Conservation (phyloP, 2,888 invertebrate species). For the Pachymerium ferrugineum region DNA sequence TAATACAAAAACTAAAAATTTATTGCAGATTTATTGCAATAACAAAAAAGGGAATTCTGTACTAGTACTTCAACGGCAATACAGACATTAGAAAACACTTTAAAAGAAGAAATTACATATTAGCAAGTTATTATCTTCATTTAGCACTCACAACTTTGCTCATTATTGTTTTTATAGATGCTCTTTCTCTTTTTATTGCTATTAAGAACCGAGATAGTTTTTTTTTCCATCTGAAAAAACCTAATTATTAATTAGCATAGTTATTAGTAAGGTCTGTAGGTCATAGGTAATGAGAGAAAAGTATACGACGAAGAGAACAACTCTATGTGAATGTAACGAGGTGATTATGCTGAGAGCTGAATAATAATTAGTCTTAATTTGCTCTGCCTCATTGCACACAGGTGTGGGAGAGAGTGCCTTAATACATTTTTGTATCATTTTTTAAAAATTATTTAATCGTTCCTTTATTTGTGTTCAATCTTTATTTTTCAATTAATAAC, state of each 20-base stretch:
- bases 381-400: slow-evolving; percentile 5
- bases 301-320: not conserved
- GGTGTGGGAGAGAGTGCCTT: not conserved
- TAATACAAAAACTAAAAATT: too few relatives aligned
- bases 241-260: slow-evolving; percentile 20
- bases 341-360: slow-evolving; percentile 19
- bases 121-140: too few relatives aligned
- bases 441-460: not conserved
- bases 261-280: slow-evolving; percentile 5
- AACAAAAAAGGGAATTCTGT: too few relatives aligned
- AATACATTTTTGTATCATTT: not conserved
- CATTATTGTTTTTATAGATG: not conserved
- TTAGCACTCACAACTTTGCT: too few relatives aligned
- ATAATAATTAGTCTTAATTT: slow-evolving; percentile 20
- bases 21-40: too few relatives aligned
- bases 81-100: too few relatives aligned
- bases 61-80: too few relatives aligned
- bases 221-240: too few relatives aligned
- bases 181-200: not conserved
- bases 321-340: slow-evolving; percentile 7
- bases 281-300: slow-evolving; percentile 20
- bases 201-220: too few relatives aligned
- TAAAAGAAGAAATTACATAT: too few relatives aligned
- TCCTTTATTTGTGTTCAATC: too few relatives aligned
- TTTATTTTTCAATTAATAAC: too few relatives aligned